Conservation (phyloP, 2,888 invertebrate species). For the Lathronympha strigana region DNA sequence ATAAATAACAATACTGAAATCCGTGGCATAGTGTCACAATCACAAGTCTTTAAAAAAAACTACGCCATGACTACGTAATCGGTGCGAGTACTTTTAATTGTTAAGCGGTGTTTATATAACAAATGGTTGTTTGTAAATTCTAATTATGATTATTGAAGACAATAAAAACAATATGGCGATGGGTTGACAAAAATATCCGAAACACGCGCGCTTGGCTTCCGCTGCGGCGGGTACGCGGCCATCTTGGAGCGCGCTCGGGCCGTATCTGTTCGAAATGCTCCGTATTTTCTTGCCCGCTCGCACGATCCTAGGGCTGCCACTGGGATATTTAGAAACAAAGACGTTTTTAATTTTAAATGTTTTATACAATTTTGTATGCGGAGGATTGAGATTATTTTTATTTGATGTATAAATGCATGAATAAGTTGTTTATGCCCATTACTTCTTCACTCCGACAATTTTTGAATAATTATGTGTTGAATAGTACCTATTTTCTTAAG, state of each 20-base stretch:
- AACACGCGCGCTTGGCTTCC: slow-evolving; percentile 55
- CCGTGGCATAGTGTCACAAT: slow-evolving; percentile 26
- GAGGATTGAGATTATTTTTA: background rate
- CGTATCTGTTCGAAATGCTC: slow-evolving; percentile 65
- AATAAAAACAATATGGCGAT: slow-evolving; percentile 77
- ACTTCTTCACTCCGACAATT: background rate
- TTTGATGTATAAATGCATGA: background rate
- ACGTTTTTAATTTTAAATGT: slow-evolving; percentile 29
- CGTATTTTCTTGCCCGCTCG: slow-evolving; percentile 75
- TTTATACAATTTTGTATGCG: slow-evolving; percentile 40
- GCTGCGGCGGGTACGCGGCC: slow-evolving; percentile 63
- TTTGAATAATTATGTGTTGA: no score
- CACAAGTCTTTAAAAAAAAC: slow-evolving; percentile 29
- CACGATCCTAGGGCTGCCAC: slow-evolving; percentile 71
- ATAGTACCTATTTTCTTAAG: no score
- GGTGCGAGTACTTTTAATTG: slow-evolving; percentile 25
- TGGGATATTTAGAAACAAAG: slow-evolving; percentile 27
- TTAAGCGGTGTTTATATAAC: slow-evolving; percentile 24
- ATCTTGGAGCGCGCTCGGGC: slow-evolving; percentile 65
- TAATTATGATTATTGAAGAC: slow-evolving; percentile 54
- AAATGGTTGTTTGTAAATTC: slow-evolving; percentile 49
- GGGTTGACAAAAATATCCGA: slow-evolving; percentile 70
- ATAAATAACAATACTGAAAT: slow-evolving; percentile 28
- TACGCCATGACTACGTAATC: slow-evolving; percentile 31
- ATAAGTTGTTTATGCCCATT: background rate